Percentiles rank a stretch among this genome's conserved stretches.
Evolutionary conservation across 1,140 invertebrate genomes (phyloP).

Genomic region (Hycleus phaleratus): DNA sequence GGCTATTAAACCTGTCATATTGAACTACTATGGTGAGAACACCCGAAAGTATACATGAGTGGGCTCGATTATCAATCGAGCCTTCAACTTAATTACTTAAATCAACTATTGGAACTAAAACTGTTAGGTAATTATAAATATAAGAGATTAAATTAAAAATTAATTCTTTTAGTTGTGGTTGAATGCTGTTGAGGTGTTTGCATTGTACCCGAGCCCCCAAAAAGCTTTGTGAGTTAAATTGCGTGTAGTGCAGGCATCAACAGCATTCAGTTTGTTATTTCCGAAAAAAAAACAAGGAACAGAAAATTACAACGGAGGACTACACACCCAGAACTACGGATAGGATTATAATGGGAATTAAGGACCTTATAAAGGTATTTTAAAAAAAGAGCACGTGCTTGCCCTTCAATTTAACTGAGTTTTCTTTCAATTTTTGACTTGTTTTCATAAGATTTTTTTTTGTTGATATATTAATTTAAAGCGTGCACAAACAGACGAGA

Average conservation of each 20-base stretch:
- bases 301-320: conserved; percentile 19
- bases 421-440: conserved; percentile 5
- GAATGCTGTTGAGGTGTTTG: conserved; percentile 39
- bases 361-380: neutral
- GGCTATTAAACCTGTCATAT: conserved; percentile 6
- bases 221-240: conserved; percentile 36
- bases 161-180: conserved; percentile 1
- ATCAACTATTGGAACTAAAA: too few relatives aligned
- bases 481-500: conserved; percentile 41
- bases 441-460: neutral
- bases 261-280: conserved; percentile 30
- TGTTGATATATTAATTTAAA: conserved; percentile 5
- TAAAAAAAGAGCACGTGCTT: conserved; percentile 20
- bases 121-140: too few relatives aligned
- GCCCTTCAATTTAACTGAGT: conserved; percentile 6
- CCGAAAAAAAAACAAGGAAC: conserved; percentile 1
- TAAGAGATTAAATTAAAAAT: too few relatives aligned
- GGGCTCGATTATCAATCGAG: too few relatives aligned
- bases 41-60: neutral
- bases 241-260: conserved; percentile 48
- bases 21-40: conserved; percentile 7
- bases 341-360: neutral
- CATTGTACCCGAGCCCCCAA: conserved; percentile 31
- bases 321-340: conserved; percentile 33
- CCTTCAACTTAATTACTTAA: too few relatives aligned